Conservation (phyloP, 2,888 invertebrate species). For the Himalopsyche tibetana region DNA sequence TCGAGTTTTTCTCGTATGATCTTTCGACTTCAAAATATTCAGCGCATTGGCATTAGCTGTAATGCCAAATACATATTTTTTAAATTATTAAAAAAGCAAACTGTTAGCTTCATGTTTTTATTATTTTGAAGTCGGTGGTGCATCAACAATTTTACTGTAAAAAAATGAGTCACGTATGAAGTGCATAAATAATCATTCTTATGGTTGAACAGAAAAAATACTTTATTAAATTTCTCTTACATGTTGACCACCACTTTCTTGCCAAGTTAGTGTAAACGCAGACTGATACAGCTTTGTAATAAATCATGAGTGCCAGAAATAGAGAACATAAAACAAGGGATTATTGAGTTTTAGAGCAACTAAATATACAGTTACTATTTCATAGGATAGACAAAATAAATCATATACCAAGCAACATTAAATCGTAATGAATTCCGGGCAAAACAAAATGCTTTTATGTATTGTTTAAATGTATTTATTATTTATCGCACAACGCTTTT, state of each 20-base stretch:
- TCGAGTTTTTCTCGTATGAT: too few relatives aligned
- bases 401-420: neutral
- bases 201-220: too few relatives aligned
- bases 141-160: too few relatives aligned
- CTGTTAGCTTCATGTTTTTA: too few relatives aligned
- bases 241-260: neutral
- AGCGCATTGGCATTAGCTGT: too few relatives aligned
- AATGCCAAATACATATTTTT: too few relatives aligned
- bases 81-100: too few relatives aligned
- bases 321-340: conserved; percentile 38
- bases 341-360: conserved; percentile 39
- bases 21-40: too few relatives aligned
- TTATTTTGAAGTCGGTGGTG: too few relatives aligned
- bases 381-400: conserved; percentile 30
- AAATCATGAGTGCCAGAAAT: conserved; percentile 30
- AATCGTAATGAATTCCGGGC: neutral
- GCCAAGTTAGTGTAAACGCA: neutral
- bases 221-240: too few relatives aligned
- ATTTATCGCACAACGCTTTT: neutral
- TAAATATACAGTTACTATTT: conserved; percentile 37
- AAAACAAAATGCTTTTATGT: neutral
- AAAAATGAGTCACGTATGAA: too few relatives aligned
- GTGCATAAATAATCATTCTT: too few relatives aligned
- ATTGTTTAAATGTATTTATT: conserved; percentile 31
- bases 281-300: conserved; percentile 27